Percentiles rank a stretch among this genome's conserved stretches.
These are phyloP conservation scores for Leptopilina clavipes DNA, from an alignment of 1,140 invertebrate genomes.

Conservation along the genomic window DNA sequence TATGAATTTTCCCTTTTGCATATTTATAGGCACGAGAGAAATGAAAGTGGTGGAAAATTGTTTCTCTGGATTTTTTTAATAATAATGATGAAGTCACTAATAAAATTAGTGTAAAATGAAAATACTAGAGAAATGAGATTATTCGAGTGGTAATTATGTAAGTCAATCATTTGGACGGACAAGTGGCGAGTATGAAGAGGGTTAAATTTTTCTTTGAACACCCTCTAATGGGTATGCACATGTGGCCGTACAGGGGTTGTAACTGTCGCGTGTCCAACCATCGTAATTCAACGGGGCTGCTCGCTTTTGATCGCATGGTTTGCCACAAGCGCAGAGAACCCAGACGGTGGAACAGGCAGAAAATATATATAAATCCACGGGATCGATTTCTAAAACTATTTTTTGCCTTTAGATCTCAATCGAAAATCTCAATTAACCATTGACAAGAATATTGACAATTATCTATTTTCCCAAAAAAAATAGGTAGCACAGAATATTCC, in stretches of 20 bases:
- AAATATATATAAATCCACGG: not conserved
- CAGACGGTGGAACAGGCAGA: conserved; percentile 10
- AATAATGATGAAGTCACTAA: not conserved
- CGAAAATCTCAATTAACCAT: too few relatives aligned
- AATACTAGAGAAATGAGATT: conserved; percentile 17
- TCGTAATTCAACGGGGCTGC: conserved; percentile 56
- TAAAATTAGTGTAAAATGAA: conserved; percentile 6
- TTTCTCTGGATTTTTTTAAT: too few relatives aligned
- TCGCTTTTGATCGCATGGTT: conserved; percentile 50
- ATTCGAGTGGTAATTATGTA: conserved; percentile 17
- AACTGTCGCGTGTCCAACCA: conserved; percentile 55
- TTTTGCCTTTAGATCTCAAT: not conserved
- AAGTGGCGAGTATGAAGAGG: conserved; percentile 24
- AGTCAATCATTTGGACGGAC: conserved; percentile 31
- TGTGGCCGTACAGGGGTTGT: conserved; percentile 24
- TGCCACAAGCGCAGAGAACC: conserved; percentile 30
- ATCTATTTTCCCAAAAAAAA: too few relatives aligned
- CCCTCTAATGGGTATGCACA: conserved; percentile 32
- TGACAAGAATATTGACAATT: too few relatives aligned
- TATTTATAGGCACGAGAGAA: too few relatives aligned
- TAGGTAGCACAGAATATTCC: too few relatives aligned
- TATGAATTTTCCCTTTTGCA: too few relatives aligned
- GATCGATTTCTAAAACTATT: conserved; percentile 25
- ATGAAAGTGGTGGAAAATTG: too few relatives aligned
- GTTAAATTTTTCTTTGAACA: conserved; percentile 27